These are phyloP conservation scores for rat (Rattus norvegicus) DNA, from an alignment of 2,113 vertebrate genomes.

Conservation along the genomic window GRCr8 NC_086021.1:182298501-182299000, in stretches of 20 bases:
- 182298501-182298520: accelerated
- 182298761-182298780: not conserved
- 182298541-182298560: accelerated
- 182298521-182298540: not conserved
- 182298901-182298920: no score
- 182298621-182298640: accelerated
- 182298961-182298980: no score
- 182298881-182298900: no score
- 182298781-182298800: not conserved
- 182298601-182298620: accelerated
- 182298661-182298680: not conserved
- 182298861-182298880: not conserved
- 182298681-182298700: not conserved
- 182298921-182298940: no score
- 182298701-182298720: accelerated
- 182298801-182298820: not conserved
- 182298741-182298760: not conserved
- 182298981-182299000: no score
- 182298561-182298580: accelerated
- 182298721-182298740: not conserved
- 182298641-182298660: not conserved
- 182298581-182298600: accelerated
- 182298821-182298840: not conserved
- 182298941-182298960: no score
- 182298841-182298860: not conserved